These are phyloP conservation scores for Gymnogyps californianus DNA, from an alignment of 2,113 vertebrate genomes.

Conservation along the genomic window DNA sequence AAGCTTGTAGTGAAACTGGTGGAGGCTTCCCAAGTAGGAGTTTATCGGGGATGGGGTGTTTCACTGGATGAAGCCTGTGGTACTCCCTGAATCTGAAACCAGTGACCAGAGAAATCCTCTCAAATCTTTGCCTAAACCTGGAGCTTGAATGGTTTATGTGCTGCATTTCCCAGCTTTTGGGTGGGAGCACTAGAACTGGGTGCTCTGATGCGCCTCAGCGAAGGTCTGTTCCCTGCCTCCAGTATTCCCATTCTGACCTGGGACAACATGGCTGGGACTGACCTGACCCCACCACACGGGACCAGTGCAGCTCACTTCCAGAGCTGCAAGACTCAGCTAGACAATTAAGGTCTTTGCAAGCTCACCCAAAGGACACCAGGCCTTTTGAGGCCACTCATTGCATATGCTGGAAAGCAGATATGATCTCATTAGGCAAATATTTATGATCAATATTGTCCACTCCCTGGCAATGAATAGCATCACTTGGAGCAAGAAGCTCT, in stretches of 20 bases:
- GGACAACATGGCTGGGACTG: not conserved
- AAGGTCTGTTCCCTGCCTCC: not conserved
- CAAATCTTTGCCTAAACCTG: not conserved
- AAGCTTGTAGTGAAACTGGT: not conserved
- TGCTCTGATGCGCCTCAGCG: not conserved
- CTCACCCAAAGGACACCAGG: constrained; percentile 9
- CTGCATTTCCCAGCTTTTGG: not conserved
- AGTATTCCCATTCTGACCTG: not conserved
- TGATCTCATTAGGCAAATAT: constrained; percentile 46
- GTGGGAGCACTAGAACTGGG: not conserved
- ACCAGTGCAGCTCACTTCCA: not conserved
- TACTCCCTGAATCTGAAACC: not conserved
- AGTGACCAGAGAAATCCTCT: not conserved
- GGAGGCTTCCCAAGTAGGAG: not conserved
- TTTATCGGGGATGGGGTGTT: not conserved
- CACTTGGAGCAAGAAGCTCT: not conserved
- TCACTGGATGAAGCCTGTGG: not conserved
- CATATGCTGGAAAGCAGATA: constrained; percentile 7
- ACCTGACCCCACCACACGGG: not conserved
- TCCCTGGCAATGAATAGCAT: not conserved
- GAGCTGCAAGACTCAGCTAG: not conserved
- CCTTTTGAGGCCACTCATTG: not conserved
- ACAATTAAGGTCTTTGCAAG: not conserved
- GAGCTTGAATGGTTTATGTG: not conserved
- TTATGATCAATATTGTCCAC: constrained; percentile 42